phyloP scores from a whole-genome alignment of 2,888 invertebrate species.

The Trisateles emortualis region DNA sequence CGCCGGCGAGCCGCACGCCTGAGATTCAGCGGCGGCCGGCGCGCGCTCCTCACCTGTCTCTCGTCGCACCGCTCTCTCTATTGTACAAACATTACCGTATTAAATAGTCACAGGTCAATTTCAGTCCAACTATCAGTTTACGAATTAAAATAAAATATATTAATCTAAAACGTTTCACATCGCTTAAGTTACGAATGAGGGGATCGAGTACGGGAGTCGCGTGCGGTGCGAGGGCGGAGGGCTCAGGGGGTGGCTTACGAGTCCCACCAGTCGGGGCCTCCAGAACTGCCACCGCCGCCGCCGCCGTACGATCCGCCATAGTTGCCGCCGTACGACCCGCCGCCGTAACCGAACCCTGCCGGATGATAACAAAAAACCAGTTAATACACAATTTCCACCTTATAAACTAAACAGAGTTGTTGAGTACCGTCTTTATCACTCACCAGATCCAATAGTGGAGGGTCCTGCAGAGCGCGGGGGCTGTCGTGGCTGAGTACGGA shows the following conservation, averaged over 20 bases:
- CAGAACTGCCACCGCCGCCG: slow-evolving; percentile 78
- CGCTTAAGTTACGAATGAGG: slow-evolving; percentile 54
- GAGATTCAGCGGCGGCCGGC: slow-evolving; percentile 75
- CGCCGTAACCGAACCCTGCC: slow-evolving; percentile 75
- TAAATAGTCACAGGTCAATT: slow-evolving; percentile 74
- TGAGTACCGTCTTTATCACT: slow-evolving; percentile 12
- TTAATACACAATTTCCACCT: background rate
- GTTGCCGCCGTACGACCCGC: slow-evolving; percentile 78
- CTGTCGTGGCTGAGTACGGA: slow-evolving; percentile 78
- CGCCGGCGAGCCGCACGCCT: slow-evolving; percentile 61
- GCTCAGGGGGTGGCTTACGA: slow-evolving; percentile 63
- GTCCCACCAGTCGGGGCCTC: slow-evolving; percentile 84
- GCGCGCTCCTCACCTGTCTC: slow-evolving; percentile 37
- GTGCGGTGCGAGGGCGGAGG: slow-evolving; percentile 47
- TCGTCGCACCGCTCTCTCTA: slow-evolving; percentile 64
- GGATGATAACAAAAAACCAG: slow-evolving; percentile 7
- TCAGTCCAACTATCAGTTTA: slow-evolving; percentile 70
- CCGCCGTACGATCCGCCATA: slow-evolving; percentile 82
- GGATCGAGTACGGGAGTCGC: slow-evolving; percentile 41
- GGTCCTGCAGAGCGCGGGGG: slow-evolving; percentile 76
- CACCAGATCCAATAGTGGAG: slow-evolving; percentile 68
- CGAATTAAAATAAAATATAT: slow-evolving; percentile 63
- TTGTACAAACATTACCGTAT: slow-evolving; percentile 58
- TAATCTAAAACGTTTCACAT: slow-evolving; percentile 57
- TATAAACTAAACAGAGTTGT: background rate